A percentile compares a stretch with the other conserved stretches of the same genome.
Conservation (phyloP, 2,113 vertebrate species). For the Indicator maculatus region DNA sequence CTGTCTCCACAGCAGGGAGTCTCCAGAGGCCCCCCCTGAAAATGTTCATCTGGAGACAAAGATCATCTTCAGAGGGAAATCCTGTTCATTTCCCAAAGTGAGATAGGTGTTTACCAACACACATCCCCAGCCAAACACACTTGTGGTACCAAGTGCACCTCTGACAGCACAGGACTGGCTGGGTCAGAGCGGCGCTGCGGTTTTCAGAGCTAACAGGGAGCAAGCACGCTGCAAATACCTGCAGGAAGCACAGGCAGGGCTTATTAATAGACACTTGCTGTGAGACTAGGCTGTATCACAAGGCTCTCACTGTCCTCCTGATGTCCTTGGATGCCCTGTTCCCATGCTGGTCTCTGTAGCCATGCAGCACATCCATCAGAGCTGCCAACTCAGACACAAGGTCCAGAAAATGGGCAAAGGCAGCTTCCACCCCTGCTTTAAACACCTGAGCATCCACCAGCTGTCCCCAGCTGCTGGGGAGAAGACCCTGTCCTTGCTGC, state of each 20-base stretch:
- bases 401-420: neutral
- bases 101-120: neutral
- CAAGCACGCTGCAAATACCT: slow-evolving; percentile 50
- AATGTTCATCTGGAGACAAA: neutral
- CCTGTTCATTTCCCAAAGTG: slow-evolving; percentile 29
- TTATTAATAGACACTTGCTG: slow-evolving; percentile 59
- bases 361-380: neutral
- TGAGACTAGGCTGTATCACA: slow-evolving; percentile 19
- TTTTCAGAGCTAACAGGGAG: slow-evolving; percentile 51
- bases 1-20: neutral
- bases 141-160: neutral
- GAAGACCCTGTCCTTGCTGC: neutral
- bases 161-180: neutral
- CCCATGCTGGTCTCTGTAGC: neutral
- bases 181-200: slow-evolving; percentile 19
- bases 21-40: neutral
- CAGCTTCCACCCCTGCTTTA: neutral
- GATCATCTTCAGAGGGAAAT: slow-evolving; percentile 21
- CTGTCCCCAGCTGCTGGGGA: neutral
- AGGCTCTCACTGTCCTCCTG: slow-evolving; percentile 22
- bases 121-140: neutral
- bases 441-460: neutral
- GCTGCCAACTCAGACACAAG: neutral
- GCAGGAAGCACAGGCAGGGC: slow-evolving; percentile 25
- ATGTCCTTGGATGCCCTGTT: slow-evolving; percentile 21